A percentile compares a stretch with the other conserved stretches of the same genome.
phyloP scores from a whole-genome alignment of 2,888 invertebrate genomes.

The Pammene fasciana region DNA sequence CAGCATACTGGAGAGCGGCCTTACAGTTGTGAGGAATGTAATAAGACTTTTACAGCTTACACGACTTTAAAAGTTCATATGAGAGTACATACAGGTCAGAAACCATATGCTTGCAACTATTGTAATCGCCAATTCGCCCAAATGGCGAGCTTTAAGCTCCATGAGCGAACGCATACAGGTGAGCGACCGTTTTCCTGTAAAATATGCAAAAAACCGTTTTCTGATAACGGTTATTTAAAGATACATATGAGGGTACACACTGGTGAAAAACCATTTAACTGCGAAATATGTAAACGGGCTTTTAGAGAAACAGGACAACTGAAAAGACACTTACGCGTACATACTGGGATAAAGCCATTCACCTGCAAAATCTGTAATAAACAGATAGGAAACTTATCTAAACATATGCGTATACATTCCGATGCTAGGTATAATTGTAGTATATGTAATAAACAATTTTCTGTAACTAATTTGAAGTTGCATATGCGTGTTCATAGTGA shows the following conservation, averaged over 20 bases:
- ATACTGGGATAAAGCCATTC: conserved; percentile 70
- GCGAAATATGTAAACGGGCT: conserved; percentile 68
- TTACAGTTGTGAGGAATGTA: conserved; percentile 70
- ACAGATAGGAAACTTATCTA: conserved; percentile 71
- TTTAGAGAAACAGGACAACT: conserved; percentile 72
- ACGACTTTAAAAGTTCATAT: conserved; percentile 75
- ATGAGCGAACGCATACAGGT: conserved; percentile 72
- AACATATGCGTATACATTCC: conserved; percentile 71
- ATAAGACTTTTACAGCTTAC: conserved; percentile 72
- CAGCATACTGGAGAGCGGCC: conserved; percentile 72
- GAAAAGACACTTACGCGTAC: conserved; percentile 69
- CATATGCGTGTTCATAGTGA: conserved; percentile 65
- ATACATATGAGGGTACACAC: conserved; percentile 75
- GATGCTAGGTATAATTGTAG: conserved; percentile 61
- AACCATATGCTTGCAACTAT: conserved; percentile 70
- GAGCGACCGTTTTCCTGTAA: conserved; percentile 68
- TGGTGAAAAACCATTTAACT: conserved; percentile 68
- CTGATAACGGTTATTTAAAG: conserved; percentile 75
- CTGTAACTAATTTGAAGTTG: conserved; percentile 62
- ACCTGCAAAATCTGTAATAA: conserved; percentile 76
- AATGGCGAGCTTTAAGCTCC: conserved; percentile 73
- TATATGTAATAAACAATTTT: conserved; percentile 65
- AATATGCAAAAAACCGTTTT: conserved; percentile 72
- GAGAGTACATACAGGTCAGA: conserved; percentile 71
- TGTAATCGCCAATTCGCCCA: conserved; percentile 72